Evolutionary conservation across 1,140 invertebrate genomes (phyloP).

Genomic region (Bradysia coprophila): DNA sequence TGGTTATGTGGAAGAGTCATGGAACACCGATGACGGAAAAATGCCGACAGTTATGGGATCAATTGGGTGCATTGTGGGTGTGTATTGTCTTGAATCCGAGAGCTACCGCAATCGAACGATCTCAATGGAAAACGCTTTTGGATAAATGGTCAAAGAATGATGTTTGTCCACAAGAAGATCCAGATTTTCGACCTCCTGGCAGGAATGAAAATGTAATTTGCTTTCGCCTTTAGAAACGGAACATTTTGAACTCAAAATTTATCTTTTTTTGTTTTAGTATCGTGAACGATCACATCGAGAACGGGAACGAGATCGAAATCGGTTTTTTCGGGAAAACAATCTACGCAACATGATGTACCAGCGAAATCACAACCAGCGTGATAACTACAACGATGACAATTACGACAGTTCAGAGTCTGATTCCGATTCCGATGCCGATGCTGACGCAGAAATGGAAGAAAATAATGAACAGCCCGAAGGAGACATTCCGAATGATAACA

Average conservation of each 20-base stretch:
- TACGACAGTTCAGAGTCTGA: slow-evolving; percentile 2
- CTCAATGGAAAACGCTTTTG: slow-evolving; percentile 49
- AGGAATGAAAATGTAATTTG: slow-evolving; percentile 7
- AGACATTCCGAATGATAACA: background rate
- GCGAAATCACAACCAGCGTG: slow-evolving; percentile 4
- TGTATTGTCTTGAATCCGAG: slow-evolving; percentile 66
- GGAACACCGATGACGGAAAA: slow-evolving; percentile 69
- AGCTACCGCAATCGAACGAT: slow-evolving; percentile 39
- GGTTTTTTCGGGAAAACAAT: slow-evolving; percentile 4
- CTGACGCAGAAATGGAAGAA: slow-evolving; percentile 2
- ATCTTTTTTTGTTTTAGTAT: slow-evolving; percentile 9
- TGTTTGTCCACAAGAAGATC: slow-evolving; percentile 67
- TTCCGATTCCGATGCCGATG: slow-evolving; percentile 3
- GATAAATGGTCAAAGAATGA: slow-evolving; percentile 58
- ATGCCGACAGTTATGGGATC: slow-evolving; percentile 69
- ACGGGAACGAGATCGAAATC: slow-evolving; percentile 5
- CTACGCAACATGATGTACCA: slow-evolving; percentile 3
- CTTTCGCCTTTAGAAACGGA: slow-evolving; percentile 21
- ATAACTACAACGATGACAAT: slow-evolving; percentile 5
- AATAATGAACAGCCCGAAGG: slow-evolving; percentile 1
- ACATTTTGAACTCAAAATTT: slow-evolving; percentile 7
- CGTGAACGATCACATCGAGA: slow-evolving; percentile 20
- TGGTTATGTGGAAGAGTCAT: slow-evolving; percentile 63
- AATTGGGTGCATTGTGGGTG: slow-evolving; percentile 66
- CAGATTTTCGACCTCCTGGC: slow-evolving; percentile 40